Percentiles rank a stretch among this genome's conserved stretches.
phyloP scores from a whole-genome alignment of 2,797 vertebrate genomes.

The Scleropages formosus region DNA sequence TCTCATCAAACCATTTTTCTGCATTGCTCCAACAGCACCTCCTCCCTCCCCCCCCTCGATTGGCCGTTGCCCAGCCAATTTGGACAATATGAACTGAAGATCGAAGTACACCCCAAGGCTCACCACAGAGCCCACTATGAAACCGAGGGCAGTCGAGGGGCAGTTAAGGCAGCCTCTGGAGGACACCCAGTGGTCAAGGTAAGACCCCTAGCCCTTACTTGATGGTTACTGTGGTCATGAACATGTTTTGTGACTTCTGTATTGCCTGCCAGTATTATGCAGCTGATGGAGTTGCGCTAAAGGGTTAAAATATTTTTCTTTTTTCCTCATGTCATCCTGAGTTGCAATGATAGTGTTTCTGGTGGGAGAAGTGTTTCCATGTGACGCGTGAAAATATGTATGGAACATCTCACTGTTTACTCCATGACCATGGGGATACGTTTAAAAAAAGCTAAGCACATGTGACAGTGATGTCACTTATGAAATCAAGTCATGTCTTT shows the following conservation, averaged over 20 bases:
- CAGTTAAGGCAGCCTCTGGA: constrained; percentile 83
- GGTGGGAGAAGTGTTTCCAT: neutral
- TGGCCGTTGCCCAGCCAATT: constrained; percentile 86
- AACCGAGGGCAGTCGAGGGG: constrained; percentile 93
- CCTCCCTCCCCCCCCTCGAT: constrained; percentile 87
- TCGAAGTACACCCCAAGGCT: constrained; percentile 88
- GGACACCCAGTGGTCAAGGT: constrained; percentile 91
- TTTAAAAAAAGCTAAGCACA: too few relatives aligned
- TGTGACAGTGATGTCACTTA: too few relatives aligned
- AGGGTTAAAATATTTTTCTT: neutral
- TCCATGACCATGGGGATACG: too few relatives aligned
- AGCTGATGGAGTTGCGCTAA: too few relatives aligned
- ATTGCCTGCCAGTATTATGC: neutral
- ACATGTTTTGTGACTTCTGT: neutral
- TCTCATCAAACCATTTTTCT: neutral
- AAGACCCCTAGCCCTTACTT: constrained; percentile 29
- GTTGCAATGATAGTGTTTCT: neutral
- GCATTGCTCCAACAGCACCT: constrained; percentile 65
- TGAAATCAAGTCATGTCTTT: too few relatives aligned
- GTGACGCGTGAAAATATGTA: neutral
- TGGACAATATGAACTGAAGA: constrained; percentile 84
- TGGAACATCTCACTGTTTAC: too few relatives aligned
- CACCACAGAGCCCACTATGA: constrained; percentile 96
- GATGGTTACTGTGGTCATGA: too few relatives aligned
- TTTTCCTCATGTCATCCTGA: neutral